Conservation (phyloP, 2,888 invertebrate species). For the Heliconius charithonia region DNA sequence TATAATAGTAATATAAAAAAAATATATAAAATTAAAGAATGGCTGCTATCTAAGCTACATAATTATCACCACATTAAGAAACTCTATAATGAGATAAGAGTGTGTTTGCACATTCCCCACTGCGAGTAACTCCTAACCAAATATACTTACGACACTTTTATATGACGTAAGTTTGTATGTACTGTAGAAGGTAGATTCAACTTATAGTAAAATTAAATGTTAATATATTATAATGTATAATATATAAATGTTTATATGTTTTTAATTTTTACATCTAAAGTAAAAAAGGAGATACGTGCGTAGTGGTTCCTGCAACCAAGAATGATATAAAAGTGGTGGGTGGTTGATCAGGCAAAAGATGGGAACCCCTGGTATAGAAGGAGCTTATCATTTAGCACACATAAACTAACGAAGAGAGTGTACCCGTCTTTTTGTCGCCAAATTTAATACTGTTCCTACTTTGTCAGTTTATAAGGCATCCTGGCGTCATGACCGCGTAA, state of each 20-base stretch:
- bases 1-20: no score
- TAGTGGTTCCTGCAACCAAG: no score
- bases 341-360: no score
- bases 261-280: no score
- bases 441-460: background rate
- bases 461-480: background rate
- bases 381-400: background rate
- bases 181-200: constrained; percentile 25
- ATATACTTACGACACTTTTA: constrained; percentile 34
- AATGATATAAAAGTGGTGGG: no score
- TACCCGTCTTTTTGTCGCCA: background rate
- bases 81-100: constrained; percentile 32
- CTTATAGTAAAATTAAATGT: background rate
- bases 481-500: no score
- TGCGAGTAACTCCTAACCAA: constrained; percentile 37
- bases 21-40: background rate
- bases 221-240: background rate
- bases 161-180: constrained; percentile 32
- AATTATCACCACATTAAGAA: constrained; percentile 19
- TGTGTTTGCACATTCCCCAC: constrained; percentile 37
- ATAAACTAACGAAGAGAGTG: background rate
- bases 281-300: no score
- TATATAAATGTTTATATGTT: background rate
- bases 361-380: no score
- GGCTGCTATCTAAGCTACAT: background rate